Evolutionary conservation across 2,888 invertebrate genomes (phyloP), one percentile per base, ranked within the genome.

Genomic region (Heliconius ismenius): DNA sequence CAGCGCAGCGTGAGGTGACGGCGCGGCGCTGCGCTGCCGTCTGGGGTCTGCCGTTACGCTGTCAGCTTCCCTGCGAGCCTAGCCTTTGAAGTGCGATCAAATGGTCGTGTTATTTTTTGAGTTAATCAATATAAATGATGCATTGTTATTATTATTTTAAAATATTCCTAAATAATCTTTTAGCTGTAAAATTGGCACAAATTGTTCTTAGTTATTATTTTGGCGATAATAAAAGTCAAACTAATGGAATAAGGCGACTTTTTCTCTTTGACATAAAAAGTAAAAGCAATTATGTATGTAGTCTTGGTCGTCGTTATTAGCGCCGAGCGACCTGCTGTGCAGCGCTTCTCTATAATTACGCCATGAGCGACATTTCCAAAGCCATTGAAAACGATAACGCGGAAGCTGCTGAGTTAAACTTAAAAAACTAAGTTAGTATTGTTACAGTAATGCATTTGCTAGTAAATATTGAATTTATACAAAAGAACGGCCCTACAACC

Each of bases 331-430:
- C 93, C 93, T 92, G 93, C 93, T 92, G 93, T 58, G 93, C 84
- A 82, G 91, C 74, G 91, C 86, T 84, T 88, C 91, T 88, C 91
- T 92, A 89, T 93, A 94, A 94, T 94, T 94, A 94, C 90, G 89
- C 89, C 84, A 85, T 87, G 90, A 92, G 90, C 91, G 90, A 92
- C 91, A 90, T 92, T 92, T 89, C 85, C 86, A 88, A 90, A 91
- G 88, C 93, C 88, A 89, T 94, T 92, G 92, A 90, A 92, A 93
- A 89, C 93, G 93, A 94, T 93, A 93, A 93, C 93, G 90, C 93
- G 93, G 94, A 94, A 94, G 93, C 92, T 92, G 92, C 86, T 89
- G 83, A 88, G 87, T 79, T 90, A 91, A 92, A 92, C 89, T 92
- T 92, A 93, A 92, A 93, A 94, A 92, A 93, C 91, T 89, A 89